These are phyloP conservation scores for Eurois occulta DNA, from an alignment of 2,888 invertebrate species.

Conservation along the genomic window DNA sequence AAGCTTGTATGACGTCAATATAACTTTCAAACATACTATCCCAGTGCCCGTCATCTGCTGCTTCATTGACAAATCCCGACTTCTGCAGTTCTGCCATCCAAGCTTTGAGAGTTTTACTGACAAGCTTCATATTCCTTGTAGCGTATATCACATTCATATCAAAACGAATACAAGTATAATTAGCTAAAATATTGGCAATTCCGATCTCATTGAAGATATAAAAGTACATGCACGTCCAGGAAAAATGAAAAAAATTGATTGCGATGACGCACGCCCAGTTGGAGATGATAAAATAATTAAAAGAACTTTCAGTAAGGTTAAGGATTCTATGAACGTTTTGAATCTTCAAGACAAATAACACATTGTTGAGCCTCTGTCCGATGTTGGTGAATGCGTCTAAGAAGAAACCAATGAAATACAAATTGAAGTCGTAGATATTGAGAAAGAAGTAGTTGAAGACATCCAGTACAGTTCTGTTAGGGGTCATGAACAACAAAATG, in stretches of 20 bases:
- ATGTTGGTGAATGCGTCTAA: constrained; percentile 13
- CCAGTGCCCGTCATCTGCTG: constrained; percentile 17
- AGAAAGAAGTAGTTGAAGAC: not conserved
- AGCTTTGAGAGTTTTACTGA: not conserved
- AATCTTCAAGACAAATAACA: constrained; percentile 36
- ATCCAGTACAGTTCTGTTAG: not conserved
- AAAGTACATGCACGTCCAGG: not conserved
- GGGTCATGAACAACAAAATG: not conserved
- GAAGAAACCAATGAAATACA: not conserved
- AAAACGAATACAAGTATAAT: constrained; percentile 11
- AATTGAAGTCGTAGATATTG: not conserved
- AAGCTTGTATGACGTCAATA: constrained; percentile 12
- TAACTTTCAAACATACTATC: constrained; percentile 21
- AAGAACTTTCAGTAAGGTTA: constrained; percentile 10
- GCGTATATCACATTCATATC: constrained; percentile 26
- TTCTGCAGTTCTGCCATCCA: constrained; percentile 15
- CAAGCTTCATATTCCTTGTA: constrained; percentile 11
- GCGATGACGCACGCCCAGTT: constrained; percentile 26
- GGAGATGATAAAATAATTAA: not conserved
- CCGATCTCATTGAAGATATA: not conserved
- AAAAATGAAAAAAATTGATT: constrained; percentile 4
- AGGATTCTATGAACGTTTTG: constrained; percentile 23
- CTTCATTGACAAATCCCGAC: not conserved
- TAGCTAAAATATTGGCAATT: not conserved
- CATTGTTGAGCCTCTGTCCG: constrained; percentile 20